phyloP scores from a whole-genome alignment of 2,797 vertebrate genomes.

The Sciaenops ocellatus region DNA sequence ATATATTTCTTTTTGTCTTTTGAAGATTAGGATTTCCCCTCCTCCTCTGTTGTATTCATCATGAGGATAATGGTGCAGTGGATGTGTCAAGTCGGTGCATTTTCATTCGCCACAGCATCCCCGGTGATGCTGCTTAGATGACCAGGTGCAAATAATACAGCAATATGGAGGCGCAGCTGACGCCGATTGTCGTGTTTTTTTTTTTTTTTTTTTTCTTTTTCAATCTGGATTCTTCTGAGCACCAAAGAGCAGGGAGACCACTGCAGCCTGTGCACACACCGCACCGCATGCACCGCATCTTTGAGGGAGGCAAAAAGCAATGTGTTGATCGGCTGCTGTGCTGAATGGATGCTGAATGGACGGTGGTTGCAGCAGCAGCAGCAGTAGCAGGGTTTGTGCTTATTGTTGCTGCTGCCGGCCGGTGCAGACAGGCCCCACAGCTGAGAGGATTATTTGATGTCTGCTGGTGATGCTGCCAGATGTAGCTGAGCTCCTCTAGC shows the following conservation, averaged over 20 bases:
- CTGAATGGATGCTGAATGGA: conserved; percentile 15
- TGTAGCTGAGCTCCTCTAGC: conserved; percentile 47
- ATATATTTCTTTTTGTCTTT: too few relatives aligned
- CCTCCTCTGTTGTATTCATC: not conserved
- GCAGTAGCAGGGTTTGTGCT: conserved; percentile 31
- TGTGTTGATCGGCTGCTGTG: conserved; percentile 40
- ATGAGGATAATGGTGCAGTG: conserved; percentile 71
- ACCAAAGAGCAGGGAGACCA: conserved; percentile 34
- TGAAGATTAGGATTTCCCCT: not conserved
- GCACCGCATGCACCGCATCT: conserved; percentile 46
- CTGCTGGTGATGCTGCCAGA: conserved; percentile 65
- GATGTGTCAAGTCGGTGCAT: conserved; percentile 38
- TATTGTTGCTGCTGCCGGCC: conserved; percentile 67
- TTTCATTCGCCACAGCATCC: conserved; percentile 55
- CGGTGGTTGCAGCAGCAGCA: conserved; percentile 20
- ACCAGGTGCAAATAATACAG: conserved; percentile 59
- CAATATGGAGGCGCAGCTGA: conserved; percentile 55
- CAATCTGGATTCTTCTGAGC: conserved; percentile 23
- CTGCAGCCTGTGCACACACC: conserved; percentile 42
- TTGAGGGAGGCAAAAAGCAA: conserved; percentile 33
- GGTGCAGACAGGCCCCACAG: conserved; percentile 62
- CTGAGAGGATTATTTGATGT: conserved; percentile 67
- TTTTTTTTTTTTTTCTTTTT: too few relatives aligned
- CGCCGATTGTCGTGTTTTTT: conserved; percentile 19
- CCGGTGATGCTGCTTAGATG: conserved; percentile 52